These are phyloP conservation scores for Nasonia giraulti DNA, from an alignment of 1,140 invertebrate genomes.

Conservation along the genomic window DNA sequence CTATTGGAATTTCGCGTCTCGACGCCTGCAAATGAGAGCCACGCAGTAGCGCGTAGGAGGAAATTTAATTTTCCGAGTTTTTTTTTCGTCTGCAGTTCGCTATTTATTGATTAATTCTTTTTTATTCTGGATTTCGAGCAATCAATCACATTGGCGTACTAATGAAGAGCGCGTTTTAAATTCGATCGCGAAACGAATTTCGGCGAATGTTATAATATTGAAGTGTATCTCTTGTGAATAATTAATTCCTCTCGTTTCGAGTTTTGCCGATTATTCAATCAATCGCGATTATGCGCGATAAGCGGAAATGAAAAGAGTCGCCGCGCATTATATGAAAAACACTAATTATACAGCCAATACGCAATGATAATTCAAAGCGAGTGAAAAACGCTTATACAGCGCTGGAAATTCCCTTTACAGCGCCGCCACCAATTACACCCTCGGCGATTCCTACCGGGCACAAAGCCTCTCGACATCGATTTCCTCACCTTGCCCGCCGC, in stretches of 20 bases:
- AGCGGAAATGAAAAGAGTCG: too few species aligned
- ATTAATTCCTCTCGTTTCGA: too few species aligned
- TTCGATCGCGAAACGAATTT: too few species aligned
- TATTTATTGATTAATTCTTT: not conserved
- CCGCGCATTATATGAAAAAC: too few species aligned
- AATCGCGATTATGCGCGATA: too few species aligned
- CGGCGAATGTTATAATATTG: not conserved
- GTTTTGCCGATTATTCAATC: too few species aligned
- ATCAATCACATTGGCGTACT: too few species aligned
- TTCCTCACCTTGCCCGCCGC: constrained; percentile 16
- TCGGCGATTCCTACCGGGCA: too few species aligned
- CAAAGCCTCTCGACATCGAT: constrained; percentile 32
- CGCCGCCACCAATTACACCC: not conserved
- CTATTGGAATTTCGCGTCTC: not conserved
- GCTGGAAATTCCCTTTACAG: not conserved
- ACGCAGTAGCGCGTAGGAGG: not conserved
- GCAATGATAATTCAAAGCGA: not conserved
- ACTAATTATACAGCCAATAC: not conserved
- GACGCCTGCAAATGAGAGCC: not conserved
- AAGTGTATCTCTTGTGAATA: too few species aligned
- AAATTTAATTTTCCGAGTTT: not conserved
- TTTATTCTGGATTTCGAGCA: not conserved
- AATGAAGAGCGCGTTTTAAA: too few species aligned
- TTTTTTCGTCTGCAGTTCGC: not conserved
- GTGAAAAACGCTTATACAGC: not conserved